Evolutionary conservation across 2,113 vertebrate genomes (phyloP), one percentile per base, ranked within the genome.

Genomic region (Strix aluco): DNA sequence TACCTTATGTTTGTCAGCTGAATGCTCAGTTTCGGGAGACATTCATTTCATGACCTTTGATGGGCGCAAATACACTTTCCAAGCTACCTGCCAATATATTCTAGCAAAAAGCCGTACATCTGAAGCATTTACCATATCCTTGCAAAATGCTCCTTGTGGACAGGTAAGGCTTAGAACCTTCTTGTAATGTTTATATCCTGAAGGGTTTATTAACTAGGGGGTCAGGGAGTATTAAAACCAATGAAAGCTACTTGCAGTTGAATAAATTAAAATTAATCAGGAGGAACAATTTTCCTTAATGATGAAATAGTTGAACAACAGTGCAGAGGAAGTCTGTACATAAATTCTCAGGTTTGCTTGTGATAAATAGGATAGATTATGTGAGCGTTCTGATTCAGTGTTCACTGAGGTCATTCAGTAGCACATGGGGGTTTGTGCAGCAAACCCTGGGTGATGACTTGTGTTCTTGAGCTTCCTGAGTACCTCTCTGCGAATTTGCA

Each of bases 21-120:
- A 99, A 77, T 99, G 99, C 96, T 99, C 99, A 0, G 99, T 99
- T 80, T 99, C 99, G 3, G 99, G 99, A 11, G 99, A 99, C 84
- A 98, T 98, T 96, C 98, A 98, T 96, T 99, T 99, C 70, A 98
- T 98, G 9, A 99, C 99, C 27, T 99, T 99, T 57, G 99, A 99
- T 19, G 99, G 99, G 10, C 98, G 98, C 65, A 97, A 97, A 47
- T 99, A 98, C 97, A 99, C 98, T 25, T 99, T 99, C 88, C 98
- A 98, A 26, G 99, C 99, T 70, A 97, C 98, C 0, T 99, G 99
- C 86, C 99, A 99, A 47, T 99, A 99, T 12, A 99, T 99, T 85
- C 97, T 99, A 75, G 98, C 99, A 54, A 99, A 99, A 96, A 99
- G 99, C 84, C 98, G 90, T 59, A 98, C 81, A 4, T 99, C 99